phyloP scores from a whole-genome alignment of 2,797 vertebrate genomes.

The Danio kyathit region DNA sequence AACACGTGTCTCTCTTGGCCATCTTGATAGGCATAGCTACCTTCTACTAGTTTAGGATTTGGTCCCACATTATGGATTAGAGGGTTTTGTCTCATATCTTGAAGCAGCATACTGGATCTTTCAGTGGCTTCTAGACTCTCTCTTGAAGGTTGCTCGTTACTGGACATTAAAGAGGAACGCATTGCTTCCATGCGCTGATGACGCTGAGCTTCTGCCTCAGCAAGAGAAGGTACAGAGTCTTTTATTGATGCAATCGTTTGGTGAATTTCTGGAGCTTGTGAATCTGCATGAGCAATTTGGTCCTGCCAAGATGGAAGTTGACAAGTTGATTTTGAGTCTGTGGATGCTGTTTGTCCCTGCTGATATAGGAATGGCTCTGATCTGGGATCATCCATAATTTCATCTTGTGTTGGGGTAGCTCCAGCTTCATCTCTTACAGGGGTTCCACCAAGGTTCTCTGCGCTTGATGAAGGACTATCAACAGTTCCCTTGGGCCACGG shows the following conservation, averaged over 20 bases:
- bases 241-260: slow-evolving; percentile 37
- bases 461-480: slow-evolving; percentile 72
- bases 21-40: slow-evolving; percentile 75
- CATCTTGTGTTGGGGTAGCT: slow-evolving; percentile 96
- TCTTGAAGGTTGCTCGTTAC: slow-evolving; percentile 47
- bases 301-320: slow-evolving; percentile 45
- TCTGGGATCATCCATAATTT: slow-evolving; percentile 90
- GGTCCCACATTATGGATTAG: slow-evolving; percentile 37
- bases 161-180: slow-evolving; percentile 13
- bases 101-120: slow-evolving; percentile 79
- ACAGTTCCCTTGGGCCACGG: slow-evolving; percentile 58
- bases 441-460: slow-evolving; percentile 91
- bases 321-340: slow-evolving; percentile 5
- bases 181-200: slow-evolving; percentile 37
- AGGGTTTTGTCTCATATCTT: slow-evolving; percentile 60
- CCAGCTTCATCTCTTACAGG: slow-evolving; percentile 94
- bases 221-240: slow-evolving; percentile 24
- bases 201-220: background rate
- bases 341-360: slow-evolving; percentile 13
- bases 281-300: slow-evolving; percentile 29
- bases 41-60: slow-evolving; percentile 61
- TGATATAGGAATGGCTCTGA: slow-evolving; percentile 69
- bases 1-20: slow-evolving; percentile 18
- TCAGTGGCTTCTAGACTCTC: slow-evolving; percentile 74
- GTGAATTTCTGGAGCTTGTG: slow-evolving; percentile 23